phyloP scores from a whole-genome alignment of 2,888 invertebrate genomes.

The Clepsis dumicolana region DNA sequence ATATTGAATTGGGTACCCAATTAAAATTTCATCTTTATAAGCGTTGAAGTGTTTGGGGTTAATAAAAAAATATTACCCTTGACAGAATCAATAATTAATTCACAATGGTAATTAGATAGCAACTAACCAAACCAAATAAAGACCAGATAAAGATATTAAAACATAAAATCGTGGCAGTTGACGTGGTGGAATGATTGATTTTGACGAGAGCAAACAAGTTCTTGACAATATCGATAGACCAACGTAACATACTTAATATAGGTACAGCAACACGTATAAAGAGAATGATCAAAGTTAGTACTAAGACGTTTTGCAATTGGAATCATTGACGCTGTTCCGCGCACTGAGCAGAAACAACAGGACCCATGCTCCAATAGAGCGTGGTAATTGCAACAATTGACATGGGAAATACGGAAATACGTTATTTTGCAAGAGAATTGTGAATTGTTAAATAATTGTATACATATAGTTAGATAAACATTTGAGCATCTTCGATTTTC shows the following conservation, averaged over 20 bases:
- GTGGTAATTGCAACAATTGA: conserved; percentile 77
- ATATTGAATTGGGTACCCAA: background rate
- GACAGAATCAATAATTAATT: background rate
- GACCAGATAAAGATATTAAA: no score
- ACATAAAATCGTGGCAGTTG: no score
- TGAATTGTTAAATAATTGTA: background rate
- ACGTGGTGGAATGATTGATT: no score
- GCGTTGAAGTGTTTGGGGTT: background rate
- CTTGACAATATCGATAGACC: background rate
- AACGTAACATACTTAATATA: no score
- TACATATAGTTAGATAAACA: background rate
- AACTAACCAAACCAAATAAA: no score
- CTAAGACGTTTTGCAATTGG: conserved; percentile 51
- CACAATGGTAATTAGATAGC: background rate
- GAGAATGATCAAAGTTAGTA: background rate
- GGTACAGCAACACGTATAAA: background rate
- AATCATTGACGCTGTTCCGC: conserved; percentile 66
- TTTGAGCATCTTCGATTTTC: no score
- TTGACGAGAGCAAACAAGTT: no score
- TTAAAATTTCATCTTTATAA: background rate
- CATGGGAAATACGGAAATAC: conserved; percentile 71
- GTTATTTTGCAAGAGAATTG: background rate
- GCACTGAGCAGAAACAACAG: conserved; percentile 69
- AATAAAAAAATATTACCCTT: background rate
- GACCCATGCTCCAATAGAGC: conserved; percentile 80